Evolutionary conservation across 2,797 vertebrate species (phyloP).

Genomic region (Tachyglossus aculeatus): DNA sequence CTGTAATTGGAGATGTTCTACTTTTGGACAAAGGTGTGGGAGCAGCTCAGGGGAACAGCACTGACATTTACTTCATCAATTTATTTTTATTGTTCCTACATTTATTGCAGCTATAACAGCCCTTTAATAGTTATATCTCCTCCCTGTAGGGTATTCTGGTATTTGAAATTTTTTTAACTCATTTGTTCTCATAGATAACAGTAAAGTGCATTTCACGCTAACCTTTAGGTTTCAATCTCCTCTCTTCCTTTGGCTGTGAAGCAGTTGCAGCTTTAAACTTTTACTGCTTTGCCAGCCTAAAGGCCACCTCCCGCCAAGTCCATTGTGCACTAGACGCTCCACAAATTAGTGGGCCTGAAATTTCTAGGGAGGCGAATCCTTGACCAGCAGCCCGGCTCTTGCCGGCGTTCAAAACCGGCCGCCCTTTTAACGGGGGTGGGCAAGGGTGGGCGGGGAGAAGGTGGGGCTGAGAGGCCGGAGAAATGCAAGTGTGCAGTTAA

Average conservation of each 20-base stretch:
- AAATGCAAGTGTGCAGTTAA: slow-evolving; percentile 55
- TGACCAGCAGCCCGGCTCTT: slow-evolving; percentile 66
- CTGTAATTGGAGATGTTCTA: slow-evolving; percentile 87
- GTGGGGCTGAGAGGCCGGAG: slow-evolving; percentile 17
- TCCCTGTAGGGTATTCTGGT: slow-evolving; percentile 89
- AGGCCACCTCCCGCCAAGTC: slow-evolving; percentile 77
- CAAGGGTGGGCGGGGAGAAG: slow-evolving; percentile 11
- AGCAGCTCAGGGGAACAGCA: slow-evolving; percentile 84
- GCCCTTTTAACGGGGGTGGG: slow-evolving; percentile 64
- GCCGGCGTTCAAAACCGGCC: slow-evolving; percentile 73
- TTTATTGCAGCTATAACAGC: slow-evolving; percentile 86
- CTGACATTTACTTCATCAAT: slow-evolving; percentile 88
- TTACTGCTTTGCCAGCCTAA: slow-evolving; percentile 80
- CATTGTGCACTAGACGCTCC: slow-evolving; percentile 74
- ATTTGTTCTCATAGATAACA: slow-evolving; percentile 87
- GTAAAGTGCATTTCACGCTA: slow-evolving; percentile 85
- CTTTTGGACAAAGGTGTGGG: slow-evolving; percentile 87
- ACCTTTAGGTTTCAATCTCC: slow-evolving; percentile 85
- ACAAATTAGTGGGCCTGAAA: slow-evolving; percentile 81
- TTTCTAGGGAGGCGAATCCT: slow-evolving; percentile 75
- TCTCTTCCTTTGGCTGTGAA: slow-evolving; percentile 77
- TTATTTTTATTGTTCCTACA: slow-evolving; percentile 88
- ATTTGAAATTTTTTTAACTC: slow-evolving; percentile 90
- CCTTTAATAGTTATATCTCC: slow-evolving; percentile 89
- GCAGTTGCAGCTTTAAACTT: slow-evolving; percentile 82